Evolutionary conservation across 1,140 invertebrate genomes (phyloP).

Genomic region (Anoplophora glabripennis): DNA sequence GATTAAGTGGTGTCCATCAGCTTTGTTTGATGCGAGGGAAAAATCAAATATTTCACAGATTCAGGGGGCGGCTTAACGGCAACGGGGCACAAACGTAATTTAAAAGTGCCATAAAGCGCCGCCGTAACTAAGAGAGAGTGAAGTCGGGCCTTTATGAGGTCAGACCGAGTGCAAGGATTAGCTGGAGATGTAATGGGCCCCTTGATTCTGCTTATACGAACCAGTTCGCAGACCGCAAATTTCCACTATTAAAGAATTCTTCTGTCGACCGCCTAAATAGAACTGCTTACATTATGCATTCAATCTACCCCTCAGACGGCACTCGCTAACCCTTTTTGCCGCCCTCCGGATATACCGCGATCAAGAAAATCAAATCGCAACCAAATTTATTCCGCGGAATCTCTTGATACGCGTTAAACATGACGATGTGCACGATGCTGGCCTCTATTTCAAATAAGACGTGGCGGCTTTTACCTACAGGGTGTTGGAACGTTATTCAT

Average conservation of each 20-base stretch:
- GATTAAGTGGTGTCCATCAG: too few relatives aligned
- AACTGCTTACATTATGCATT: conserved; percentile 20
- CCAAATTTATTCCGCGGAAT: too few relatives aligned
- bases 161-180: conserved; percentile 24
- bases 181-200: conserved; percentile 23
- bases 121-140: conserved; percentile 20
- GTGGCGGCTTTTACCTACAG: too few relatives aligned
- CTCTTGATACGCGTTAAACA: too few relatives aligned
- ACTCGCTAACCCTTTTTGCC: too few relatives aligned
- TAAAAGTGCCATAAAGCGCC: conserved; percentile 21
- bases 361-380: too few relatives aligned
- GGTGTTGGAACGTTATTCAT: too few relatives aligned
- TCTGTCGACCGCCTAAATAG: conserved; percentile 15
- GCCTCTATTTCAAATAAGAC: too few relatives aligned
- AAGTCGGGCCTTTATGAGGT: conserved; percentile 22
- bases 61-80: not conserved
- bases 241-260: conserved; percentile 18
- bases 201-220: conserved; percentile 17
- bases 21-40: too few relatives aligned
- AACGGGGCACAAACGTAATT: conserved; percentile 10
- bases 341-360: too few relatives aligned
- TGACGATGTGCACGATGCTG: too few relatives aligned
- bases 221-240: conserved; percentile 12
- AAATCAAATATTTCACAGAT: too few relatives aligned
- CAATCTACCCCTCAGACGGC: conserved; percentile 17